Percentiles rank a stretch among this genome's conserved stretches.
These are phyloP conservation scores for Dendrolimus punctatus DNA, from an alignment of 1,140 invertebrate genomes.

Conservation along the genomic window DNA sequence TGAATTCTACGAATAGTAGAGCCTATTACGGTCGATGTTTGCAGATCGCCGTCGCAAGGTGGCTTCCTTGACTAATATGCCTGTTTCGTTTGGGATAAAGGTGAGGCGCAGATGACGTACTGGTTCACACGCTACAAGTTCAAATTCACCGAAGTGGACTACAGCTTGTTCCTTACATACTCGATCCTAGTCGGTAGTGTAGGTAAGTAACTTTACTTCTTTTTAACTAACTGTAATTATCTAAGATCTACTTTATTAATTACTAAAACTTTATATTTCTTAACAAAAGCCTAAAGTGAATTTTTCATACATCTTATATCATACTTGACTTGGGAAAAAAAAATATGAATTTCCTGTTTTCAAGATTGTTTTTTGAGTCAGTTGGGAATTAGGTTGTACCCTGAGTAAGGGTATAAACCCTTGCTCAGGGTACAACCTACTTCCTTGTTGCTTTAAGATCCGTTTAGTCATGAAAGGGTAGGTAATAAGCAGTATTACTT, in stretches of 20 bases:
- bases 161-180: slow-evolving; percentile 67
- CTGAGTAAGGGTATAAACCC: no score
- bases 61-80: slow-evolving; percentile 40
- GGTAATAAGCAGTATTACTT: no score
- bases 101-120: slow-evolving; percentile 68
- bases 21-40: slow-evolving; percentile 41
- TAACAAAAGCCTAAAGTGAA: no score
- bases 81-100: slow-evolving; percentile 59
- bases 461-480: no score
- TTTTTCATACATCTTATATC: no score
- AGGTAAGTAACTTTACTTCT: slow-evolving; percentile 42
- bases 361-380: no score
- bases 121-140: slow-evolving; percentile 68
- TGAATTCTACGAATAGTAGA: slow-evolving; percentile 11
- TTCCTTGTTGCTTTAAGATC: no score
- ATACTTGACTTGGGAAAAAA: no score
- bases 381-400: no score
- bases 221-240: background rate
- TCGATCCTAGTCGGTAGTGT: slow-evolving; percentile 60
- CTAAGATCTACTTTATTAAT: background rate
- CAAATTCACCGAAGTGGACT: slow-evolving; percentile 70
- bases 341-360: no score
- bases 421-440: no score
- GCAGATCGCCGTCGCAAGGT: slow-evolving; percentile 34
- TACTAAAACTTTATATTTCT: no score